Evolutionary conservation across 2,797 vertebrate species (phyloP), one percentile per base, ranked within the genome.

Genomic region (Lemur catta): DNA sequence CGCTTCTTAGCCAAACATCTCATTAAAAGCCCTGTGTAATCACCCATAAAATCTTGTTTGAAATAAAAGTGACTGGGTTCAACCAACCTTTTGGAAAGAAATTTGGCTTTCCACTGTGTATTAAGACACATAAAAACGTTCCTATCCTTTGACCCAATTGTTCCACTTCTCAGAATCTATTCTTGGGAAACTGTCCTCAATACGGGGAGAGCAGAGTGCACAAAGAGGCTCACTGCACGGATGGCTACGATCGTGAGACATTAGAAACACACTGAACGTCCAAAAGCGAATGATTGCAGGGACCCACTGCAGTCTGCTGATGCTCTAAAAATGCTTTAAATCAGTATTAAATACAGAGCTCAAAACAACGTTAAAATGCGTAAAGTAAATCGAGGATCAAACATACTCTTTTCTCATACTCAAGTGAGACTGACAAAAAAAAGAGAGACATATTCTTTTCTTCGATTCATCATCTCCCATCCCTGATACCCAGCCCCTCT

Each of bases 1-100:
- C 96, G 88, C 96, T 96, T 97, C 95, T 95, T 96, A 97, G 94
- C 96, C 97, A 98, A 98, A 97, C 92, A 97, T 87, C 94, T 98
- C 94, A 97, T 97, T 98, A 97, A 97, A 97, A 96, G 89, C 89
- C 94, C 92, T 96, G 96, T 94, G 96, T 97, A 97, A 97, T 97
- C 97, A 96, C 95, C 96, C 97, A 96, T 97, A 98, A 98, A 98
- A 96, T 97, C 94, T 94, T 95, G 80, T 96, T 97, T 96, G 95
- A 98, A 97, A 97, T 97, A 89, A 95, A 95, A 97, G 93, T 89
- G 87, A 97, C 96, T 97, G 93, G 95, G 97, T 97, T 97, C 95
- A 97, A 82, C 96, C 94, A 97, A 94, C 95, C 95, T 97, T 96
- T 97, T 85, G 94, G 97, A 95, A 97, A 96, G 94, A 90, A 97